Conservation (phyloP, 2,888 invertebrate species). For the Chaetogeoica ovagalla region DNA sequence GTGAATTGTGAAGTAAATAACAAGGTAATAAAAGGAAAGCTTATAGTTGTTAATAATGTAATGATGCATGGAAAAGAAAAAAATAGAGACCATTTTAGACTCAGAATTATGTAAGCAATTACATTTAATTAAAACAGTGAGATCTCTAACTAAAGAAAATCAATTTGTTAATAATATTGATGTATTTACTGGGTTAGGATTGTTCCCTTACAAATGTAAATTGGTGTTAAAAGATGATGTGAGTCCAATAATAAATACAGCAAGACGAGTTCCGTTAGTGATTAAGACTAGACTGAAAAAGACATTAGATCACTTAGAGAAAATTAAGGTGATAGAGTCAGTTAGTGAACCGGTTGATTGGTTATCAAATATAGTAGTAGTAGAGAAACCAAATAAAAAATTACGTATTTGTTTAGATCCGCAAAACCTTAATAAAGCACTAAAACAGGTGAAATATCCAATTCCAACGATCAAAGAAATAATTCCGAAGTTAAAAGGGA, state of each 20-base stretch:
- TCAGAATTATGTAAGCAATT: slow-evolving; percentile 1
- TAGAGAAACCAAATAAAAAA: slow-evolving; percentile 6
- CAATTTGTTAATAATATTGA: not conserved
- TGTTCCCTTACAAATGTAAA: slow-evolving; percentile 5
- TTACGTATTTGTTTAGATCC: slow-evolving; percentile 55
- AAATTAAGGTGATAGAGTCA: not conserved
- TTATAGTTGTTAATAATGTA: not conserved
- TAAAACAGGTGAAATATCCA: slow-evolving; percentile 55
- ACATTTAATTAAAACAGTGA: slow-evolving; percentile 9
- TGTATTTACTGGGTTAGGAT: not conserved
- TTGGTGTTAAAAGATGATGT: not conserved
- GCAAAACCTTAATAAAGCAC: slow-evolving; percentile 56
- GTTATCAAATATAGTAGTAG: not conserved
- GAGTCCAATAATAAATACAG: slow-evolving; percentile 7
- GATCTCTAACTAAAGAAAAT: not conserved
- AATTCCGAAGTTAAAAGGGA: slow-evolving; percentile 52
- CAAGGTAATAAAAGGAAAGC: not conserved
- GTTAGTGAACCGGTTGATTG: slow-evolving; percentile 6
- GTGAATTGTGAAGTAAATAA: not conserved
- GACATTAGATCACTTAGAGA: not conserved
- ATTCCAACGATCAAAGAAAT: slow-evolving; percentile 57
- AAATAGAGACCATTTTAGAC: slow-evolving; percentile 14
- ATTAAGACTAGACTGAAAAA: not conserved
- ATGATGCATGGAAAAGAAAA: not conserved
- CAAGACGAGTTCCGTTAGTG: slow-evolving; percentile 1